Evolutionary conservation across 2,113 vertebrate genomes (phyloP).

Genomic region (Diadophis punctatus): DNA sequence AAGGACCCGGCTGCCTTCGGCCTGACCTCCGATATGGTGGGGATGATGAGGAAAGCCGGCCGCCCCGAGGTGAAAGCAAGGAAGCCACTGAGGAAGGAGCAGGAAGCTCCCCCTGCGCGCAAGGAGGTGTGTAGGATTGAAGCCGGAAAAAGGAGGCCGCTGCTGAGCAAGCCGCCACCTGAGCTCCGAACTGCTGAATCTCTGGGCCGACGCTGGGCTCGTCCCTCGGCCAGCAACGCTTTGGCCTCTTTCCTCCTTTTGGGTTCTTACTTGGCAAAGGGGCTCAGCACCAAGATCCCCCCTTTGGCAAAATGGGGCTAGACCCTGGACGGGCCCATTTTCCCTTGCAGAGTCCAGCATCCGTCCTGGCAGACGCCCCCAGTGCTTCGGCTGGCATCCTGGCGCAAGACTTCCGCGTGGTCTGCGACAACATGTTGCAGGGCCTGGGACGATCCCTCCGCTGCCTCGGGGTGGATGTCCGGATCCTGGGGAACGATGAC

Average conservation of each 20-base stretch:
- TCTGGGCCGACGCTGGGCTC: not conserved
- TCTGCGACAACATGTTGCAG: conserved; percentile 88
- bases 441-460: conserved; percentile 84
- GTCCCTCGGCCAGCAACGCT: not conserved
- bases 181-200: not conserved
- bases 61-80: conserved; percentile 26
- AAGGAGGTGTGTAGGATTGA: conserved; percentile 42
- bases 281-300: too few species aligned
- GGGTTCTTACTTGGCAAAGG: not conserved
- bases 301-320: not conserved
- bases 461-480: conserved; percentile 79
- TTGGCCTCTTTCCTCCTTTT: not conserved
- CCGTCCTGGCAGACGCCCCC: rapidly evolving
- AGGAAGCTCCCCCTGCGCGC: not conserved
- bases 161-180: too few species aligned
- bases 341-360: conserved; percentile 19
- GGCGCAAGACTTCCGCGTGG: conserved; percentile 74
- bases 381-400: rapidly evolving
- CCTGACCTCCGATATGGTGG: conserved; percentile 62
- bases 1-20: conserved; percentile 66
- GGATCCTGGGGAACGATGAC: conserved; percentile 73
- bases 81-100: conserved; percentile 48
- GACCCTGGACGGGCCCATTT: not conserved
- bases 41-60: conserved; percentile 38
- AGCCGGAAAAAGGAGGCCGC: not conserved